Evolutionary conservation across 2,888 invertebrate species (phyloP).

Genomic region (Trissolcus brochymenae): DNA sequence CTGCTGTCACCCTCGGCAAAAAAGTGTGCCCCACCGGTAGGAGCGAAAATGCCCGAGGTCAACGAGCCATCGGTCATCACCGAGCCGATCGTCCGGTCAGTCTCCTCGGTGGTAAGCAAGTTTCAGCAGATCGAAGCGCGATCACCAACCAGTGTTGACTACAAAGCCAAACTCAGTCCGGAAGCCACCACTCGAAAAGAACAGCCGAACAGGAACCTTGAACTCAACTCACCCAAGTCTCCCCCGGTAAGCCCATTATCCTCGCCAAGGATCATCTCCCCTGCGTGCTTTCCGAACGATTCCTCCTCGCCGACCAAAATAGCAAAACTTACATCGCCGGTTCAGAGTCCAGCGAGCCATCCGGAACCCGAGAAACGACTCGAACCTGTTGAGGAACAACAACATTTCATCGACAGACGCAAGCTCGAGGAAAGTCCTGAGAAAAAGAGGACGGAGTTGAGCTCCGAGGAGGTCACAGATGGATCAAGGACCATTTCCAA

Average conservation of each 20-base stretch:
- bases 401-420: slow-evolving; percentile 34
- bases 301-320: slow-evolving; percentile 56
- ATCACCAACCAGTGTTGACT: slow-evolving; percentile 67
- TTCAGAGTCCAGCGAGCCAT: slow-evolving; percentile 53
- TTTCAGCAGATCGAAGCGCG: slow-evolving; percentile 72
- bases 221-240: slow-evolving; percentile 66
- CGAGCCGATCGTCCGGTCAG: slow-evolving; percentile 71
- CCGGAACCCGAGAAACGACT: slow-evolving; percentile 55
- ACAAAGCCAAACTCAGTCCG: slow-evolving; percentile 71
- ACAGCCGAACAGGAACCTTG: slow-evolving; percentile 8
- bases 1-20: slow-evolving; percentile 75
- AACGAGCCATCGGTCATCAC: slow-evolving; percentile 72
- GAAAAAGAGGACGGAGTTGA: slow-evolving; percentile 56
- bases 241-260: slow-evolving; percentile 67
- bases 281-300: slow-evolving; percentile 65
- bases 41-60: slow-evolving; percentile 62
- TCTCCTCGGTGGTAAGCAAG: slow-evolving; percentile 74
- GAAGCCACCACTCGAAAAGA: slow-evolving; percentile 64
- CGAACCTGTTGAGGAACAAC: slow-evolving; percentile 10
- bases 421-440: slow-evolving; percentile 53
- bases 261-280: slow-evolving; percentile 68
- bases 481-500: slow-evolving; percentile 78
- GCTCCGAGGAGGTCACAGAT: slow-evolving; percentile 56
- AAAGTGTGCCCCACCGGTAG: slow-evolving; percentile 64
- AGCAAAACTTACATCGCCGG: slow-evolving; percentile 31